A percentile compares a stretch with the other conserved stretches of the same genome.
phyloP scores from a whole-genome alignment of 2,797 vertebrate species.

The Adelosebastes latens region DNA sequence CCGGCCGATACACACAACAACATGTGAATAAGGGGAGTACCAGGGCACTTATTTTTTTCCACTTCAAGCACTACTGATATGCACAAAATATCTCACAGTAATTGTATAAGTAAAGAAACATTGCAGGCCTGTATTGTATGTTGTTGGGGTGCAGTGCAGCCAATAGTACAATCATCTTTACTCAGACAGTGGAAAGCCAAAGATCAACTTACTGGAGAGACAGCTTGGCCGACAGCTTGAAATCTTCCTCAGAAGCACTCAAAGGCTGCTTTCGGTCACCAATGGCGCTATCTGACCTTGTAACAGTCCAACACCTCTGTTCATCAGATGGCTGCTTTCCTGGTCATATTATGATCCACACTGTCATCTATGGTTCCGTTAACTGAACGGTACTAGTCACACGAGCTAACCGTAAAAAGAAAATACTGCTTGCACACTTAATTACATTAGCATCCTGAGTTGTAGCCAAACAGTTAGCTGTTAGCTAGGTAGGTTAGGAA shows the following conservation, averaged over 20 bases:
- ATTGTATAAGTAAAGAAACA: not conserved
- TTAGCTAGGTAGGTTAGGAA: too few relatives aligned
- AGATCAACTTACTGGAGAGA: not conserved
- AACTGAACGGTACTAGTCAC: too few relatives aligned
- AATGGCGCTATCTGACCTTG: not conserved
- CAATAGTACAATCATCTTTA: not conserved
- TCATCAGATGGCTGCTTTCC: too few relatives aligned
- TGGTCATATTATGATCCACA: too few relatives aligned
- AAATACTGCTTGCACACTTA: too few relatives aligned
- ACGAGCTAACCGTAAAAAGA: not conserved
- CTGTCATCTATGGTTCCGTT: too few relatives aligned
- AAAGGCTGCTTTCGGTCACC: not conserved
- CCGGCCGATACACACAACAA: too few relatives aligned
- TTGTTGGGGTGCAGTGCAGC: not conserved
- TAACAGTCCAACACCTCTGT: not conserved
- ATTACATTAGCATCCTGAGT: not conserved
- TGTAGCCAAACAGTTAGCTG: not conserved
- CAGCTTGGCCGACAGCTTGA: too few relatives aligned
- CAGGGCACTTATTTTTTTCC: too few relatives aligned
- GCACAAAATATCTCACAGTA: not conserved
- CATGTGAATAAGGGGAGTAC: too few relatives aligned
- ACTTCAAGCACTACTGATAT: not conserved
- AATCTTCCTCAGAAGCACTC: not conserved
- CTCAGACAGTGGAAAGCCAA: not conserved
- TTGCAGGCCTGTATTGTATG: not conserved